phyloP scores from a whole-genome alignment of 2,888 invertebrate genomes.

The Catocala sponsa region DNA sequence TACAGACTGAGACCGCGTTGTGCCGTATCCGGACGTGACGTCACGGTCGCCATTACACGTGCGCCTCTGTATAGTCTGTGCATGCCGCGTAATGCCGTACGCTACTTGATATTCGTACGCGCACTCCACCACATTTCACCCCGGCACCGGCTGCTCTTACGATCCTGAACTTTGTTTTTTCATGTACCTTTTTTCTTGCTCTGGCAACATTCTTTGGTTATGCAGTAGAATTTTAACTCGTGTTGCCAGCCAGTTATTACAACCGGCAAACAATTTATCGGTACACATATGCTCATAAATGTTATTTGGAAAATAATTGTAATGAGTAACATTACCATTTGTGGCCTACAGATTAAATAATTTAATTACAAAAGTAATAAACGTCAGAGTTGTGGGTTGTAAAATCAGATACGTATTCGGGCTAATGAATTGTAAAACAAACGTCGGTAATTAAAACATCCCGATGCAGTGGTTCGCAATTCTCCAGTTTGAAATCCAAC shows the following conservation, averaged over 20 bases:
- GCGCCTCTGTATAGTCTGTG: constrained; percentile 48
- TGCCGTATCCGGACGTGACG: constrained; percentile 69
- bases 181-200: constrained; percentile 59
- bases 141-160: constrained; percentile 72
- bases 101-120: constrained; percentile 78
- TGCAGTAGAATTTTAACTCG: constrained; percentile 59
- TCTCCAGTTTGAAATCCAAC: constrained; percentile 60
- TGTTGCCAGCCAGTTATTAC: constrained; percentile 16
- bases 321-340: constrained; percentile 1
- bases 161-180: constrained; percentile 78
- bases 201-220: constrained; percentile 57
- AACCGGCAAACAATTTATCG: neutral
- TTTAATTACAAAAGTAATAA: constrained; percentile 29
- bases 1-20: constrained; percentile 59
- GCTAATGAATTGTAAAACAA: constrained; percentile 63
- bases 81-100: constrained; percentile 49
- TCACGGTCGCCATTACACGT: constrained; percentile 74
- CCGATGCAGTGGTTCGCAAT: constrained; percentile 57
- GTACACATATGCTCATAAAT: neutral
- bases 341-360: constrained; percentile 20
- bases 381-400: constrained; percentile 34
- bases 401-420: constrained; percentile 33
- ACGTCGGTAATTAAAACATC: constrained; percentile 64
- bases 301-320: too few relatives aligned
- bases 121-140: constrained; percentile 77